phyloP scores from a whole-genome alignment of 2,113 vertebrate species.

The Deroptyus accipitrinus region DNA sequence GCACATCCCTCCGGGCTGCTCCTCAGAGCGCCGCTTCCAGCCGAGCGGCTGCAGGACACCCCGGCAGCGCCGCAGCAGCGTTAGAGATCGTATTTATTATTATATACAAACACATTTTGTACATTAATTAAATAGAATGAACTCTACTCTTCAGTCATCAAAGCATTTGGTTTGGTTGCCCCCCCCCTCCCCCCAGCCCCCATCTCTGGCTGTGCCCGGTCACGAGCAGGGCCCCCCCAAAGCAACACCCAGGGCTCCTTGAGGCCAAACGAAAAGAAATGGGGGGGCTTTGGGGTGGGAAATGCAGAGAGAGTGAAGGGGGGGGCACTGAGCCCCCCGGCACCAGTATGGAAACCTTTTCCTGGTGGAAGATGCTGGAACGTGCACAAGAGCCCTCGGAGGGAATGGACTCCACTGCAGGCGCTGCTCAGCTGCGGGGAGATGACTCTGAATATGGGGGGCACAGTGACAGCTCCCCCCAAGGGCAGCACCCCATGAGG shows the following conservation, averaged over 20 bases:
- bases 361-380: not conserved
- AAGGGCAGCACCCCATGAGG: not conserved
- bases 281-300: not conserved
- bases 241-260: not conserved
- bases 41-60: not conserved
- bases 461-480: not conserved
- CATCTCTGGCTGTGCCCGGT: too few species aligned
- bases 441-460: rapidly evolving
- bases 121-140: conserved; percentile 80
- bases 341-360: not conserved
- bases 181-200: not conserved
- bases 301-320: not conserved
- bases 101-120: conserved; percentile 81
- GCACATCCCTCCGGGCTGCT: not conserved
- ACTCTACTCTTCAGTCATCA: conserved; percentile 58
- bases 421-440: not conserved
- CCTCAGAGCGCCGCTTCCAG: not conserved
- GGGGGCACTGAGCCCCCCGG: rapidly evolving
- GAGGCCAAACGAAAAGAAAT: not conserved
- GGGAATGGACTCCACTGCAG: rapidly evolving
- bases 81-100: conserved; percentile 79
- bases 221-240: not conserved
- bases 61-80: not conserved
- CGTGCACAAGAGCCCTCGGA: rapidly evolving
- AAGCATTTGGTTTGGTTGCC: conserved; percentile 36